phyloP scores from a whole-genome alignment of 2,888 invertebrate species.

The Brassicogethes aeneus region DNA sequence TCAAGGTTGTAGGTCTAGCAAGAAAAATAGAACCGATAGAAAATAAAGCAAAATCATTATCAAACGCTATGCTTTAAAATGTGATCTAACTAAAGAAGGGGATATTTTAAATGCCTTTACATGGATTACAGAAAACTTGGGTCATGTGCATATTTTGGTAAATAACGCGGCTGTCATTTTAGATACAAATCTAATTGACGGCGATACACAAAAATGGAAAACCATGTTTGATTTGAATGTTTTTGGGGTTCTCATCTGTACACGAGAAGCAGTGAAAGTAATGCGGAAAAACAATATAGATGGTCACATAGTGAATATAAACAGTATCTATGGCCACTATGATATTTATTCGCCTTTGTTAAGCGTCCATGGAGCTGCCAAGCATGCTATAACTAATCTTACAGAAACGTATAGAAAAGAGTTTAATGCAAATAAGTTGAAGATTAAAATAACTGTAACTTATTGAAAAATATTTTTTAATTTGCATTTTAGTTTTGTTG shows the following conservation, averaged over 20 bases:
- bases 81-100: neutral
- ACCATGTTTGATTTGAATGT: no score
- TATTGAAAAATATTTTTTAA: no score
- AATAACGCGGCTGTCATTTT: slow-evolving; percentile 22
- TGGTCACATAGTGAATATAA: slow-evolving; percentile 19
- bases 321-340: slow-evolving; percentile 17
- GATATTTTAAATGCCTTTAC: neutral
- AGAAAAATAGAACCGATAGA: neutral
- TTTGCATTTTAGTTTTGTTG: no score
- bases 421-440: no score
- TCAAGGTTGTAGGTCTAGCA: neutral
- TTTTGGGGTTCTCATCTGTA: no score
- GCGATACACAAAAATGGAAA: no score
- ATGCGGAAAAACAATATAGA: slow-evolving; percentile 15
- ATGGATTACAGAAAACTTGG: slow-evolving; percentile 8
- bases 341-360: no score
- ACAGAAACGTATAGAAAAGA: no score
- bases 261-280: slow-evolving; percentile 15
- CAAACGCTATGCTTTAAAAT: neutral
- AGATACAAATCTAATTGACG: no score
- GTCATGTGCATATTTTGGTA: slow-evolving; percentile 20
- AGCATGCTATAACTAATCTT: no score
- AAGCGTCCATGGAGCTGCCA: no score
- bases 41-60: neutral
- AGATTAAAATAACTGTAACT: no score